Evolutionary conservation across 2,888 invertebrate genomes (phyloP), one percentile per base, ranked within the genome.

Genomic region (Polyommatus iphigenia): DNA sequence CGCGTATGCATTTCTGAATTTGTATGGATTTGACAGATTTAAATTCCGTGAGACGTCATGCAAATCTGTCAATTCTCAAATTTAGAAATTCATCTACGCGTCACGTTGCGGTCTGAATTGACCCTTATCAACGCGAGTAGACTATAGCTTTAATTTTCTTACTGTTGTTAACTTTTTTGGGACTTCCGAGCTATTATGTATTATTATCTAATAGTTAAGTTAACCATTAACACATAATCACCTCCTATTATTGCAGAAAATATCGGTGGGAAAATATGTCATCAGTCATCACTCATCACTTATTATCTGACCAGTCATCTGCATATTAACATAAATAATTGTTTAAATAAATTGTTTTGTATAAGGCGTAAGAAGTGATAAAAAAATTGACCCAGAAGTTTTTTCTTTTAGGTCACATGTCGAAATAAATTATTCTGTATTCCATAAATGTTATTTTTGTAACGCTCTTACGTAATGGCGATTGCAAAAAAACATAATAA

Each of bases 391-490:
- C 75, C 75, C 54, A 75, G 54, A 54, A 54, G 18, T 46, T 15
- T 50, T 41, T 41, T 72, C 10, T 75, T 75, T 54, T 75, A 8
- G 54, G 75, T 46, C 46, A 75, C 75, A 54, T 75, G 75, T 75
- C 18, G 75, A 75, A 75, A 75, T 75, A 75, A 75, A 72, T 67
- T 72, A 46, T 46, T 18, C n/a, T 71, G 54, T 54, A 72, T 72
- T 67, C 15, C 29, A 67, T 46, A 46, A 73, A 73, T 24, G 46
- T 75, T 75, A 54, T 75, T 75, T 75, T 75, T 75, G 75, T 75
- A 75, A 75, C 75, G 24, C n/a, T 29, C 18, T 29, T 75, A 75
- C 29, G 54, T 75, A 75, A 75, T 50, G 50, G 18, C 29, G 15
- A 54, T 50, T 75, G 75, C 75, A 50, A 29, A 32, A 18, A 67